Evolutionary conservation across 1,140 invertebrate species (phyloP), one percentile per base, ranked within the genome.

Genomic region (Sarcophaga bullata): DNA sequence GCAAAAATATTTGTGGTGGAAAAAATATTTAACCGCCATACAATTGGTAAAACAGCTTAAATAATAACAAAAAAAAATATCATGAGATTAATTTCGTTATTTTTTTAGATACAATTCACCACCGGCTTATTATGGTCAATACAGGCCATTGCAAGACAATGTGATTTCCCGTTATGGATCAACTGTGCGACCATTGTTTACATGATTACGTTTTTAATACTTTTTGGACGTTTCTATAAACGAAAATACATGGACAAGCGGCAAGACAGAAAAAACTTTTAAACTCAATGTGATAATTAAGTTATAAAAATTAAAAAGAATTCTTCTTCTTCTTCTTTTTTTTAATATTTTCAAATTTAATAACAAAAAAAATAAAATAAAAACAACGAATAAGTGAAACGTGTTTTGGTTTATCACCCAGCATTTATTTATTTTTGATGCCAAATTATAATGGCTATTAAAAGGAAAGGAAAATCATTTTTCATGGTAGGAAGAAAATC

Each of bases 1-100:
- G 37, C 91, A 93, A 87, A 94, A 94, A 87, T 97, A 95, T 87
- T 91, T 98, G 0, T 98, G 96, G 96, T 98, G 97, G 96, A 98
- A 98, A 90, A 97, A 96, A 87, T 97, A 98, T 88, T 92, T 98
- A 76, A 98, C 97, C 0, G 95, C 95, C 80, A 91, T 97, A 47
- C 96, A 97, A 88, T 87, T 94, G 91, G 93, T 93, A 90, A 80
- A 15, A 19, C 8, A 90, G 46, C 19, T 81, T 5, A 37, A 47
- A 54, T 73, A 80, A 50, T 52, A 76, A 49, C 25, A 4, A 68
- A 54, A 46, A 54, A 46, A 76, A 46, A 50, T 52, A 25, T 17
- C n/a, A 11, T 80, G 11, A 8, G 37, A 13, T 62, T 62, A 54
- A 58, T 52, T 19, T 11, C 19, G 68, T 73, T 80, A 13, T 72